Evolutionary conservation across 35 echinoderm and acorn worm genomes (phyloP), one percentile per base, ranked within the genome.

Genomic region (Diadema setosum): DNA sequence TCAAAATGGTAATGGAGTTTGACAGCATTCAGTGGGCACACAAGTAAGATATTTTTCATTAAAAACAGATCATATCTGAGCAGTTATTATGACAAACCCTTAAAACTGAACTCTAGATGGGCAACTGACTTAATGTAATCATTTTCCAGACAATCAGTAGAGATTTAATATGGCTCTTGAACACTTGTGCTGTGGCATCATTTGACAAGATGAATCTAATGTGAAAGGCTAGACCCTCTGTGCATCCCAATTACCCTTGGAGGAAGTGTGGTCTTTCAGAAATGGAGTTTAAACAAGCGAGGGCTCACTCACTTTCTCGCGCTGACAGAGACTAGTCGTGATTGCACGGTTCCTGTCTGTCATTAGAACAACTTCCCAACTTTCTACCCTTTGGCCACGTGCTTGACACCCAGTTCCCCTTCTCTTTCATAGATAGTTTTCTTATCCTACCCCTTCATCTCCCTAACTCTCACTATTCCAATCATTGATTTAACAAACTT

Each of bases 301-400:
- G 73, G 73, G 73, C 73, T 44, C 73, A 52, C n/a, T n/a, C n/a
- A n/a, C 37, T 67, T 67, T 67, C 63, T 78, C 37, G 73, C 11
- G 40, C 35, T 78, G 73, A 78, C 73, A 78, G 33, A 44, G 73
- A 78, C 40, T 36, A 41, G 34, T 6, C 73, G 44, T 78, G 73
- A 78, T 78, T 78, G 73, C 35, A 25, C 9, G 73, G 40, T 42
- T 78, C 73, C 73, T 78, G 73, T 78, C 39, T 21, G 34, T 39
- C 73, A 44, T 44, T 78, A 78, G 6, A 78, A 78, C 73, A 78
- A 78, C 40, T 78, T 78, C 73, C 73, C 73, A 78, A 34, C 73
- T 41, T 42, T 78, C 73, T 78, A 60, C 57, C 57, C 57, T 24
- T 21, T 3, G 63, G 63, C 63, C 37, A 67, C 37, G 27, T n/a